Evolutionary conservation across 1,140 invertebrate genomes (phyloP), one percentile per base, ranked within the genome.

Genomic region (Dendrolimus kikuchii): DNA sequence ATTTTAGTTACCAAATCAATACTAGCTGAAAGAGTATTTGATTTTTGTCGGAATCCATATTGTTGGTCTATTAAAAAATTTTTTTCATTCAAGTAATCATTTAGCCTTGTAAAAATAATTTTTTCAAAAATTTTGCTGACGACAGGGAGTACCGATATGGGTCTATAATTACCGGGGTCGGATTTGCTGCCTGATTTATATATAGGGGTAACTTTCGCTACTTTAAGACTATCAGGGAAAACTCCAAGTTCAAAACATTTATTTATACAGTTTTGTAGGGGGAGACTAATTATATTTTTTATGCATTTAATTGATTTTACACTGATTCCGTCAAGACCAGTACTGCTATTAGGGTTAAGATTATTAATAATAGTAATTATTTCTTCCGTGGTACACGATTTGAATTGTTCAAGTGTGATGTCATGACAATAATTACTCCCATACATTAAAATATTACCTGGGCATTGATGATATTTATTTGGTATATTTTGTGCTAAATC

Each of bases 291-390:
- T 42, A 48, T 38, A 9, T 41, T n/a, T 10, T 48, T 48, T 8
- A 54, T 6, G 9, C 41, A 55, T 45, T 55, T 55, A 2, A 56
- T 46, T 6, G 42, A 38, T 43, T 55, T 56, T n/a, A 49, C 49
- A 5, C 36, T 43, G 36, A 55, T 49, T 8, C 53, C 53, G 36
- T 55, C 45, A 8, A 54, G 6, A 2, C 54, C 54, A 50, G 49
- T 51, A 39, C 55, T 57, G 5, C 40, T 48, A 40, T 47, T 51
- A 9, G 4, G 36, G 8, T 54, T 40, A 3, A 54, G 36, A 9
- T 43, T 23, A 36, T 47, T n/a, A 39, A 57, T 57, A 7, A 52
- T 57, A 43, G 51, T 51, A 6, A 36, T 4, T 9, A 52, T 48
- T 51, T 57, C 55, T 2, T 40, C 5, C 8, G 6, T n/a, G 23